Conservation (phyloP, 1,140 invertebrate genomes). For the Nephila pilipes region DNA sequence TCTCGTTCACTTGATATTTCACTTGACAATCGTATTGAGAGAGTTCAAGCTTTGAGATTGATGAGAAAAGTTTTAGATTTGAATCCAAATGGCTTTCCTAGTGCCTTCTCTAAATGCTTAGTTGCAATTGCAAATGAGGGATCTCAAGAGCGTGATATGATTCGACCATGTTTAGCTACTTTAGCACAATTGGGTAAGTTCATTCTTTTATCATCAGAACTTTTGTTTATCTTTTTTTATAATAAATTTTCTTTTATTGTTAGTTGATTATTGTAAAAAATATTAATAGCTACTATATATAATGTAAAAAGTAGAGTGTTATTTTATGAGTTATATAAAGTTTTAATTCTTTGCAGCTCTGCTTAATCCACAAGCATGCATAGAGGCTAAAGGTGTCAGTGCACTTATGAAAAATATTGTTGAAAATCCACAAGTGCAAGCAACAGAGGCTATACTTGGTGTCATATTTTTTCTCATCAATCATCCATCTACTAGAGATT, state of each 20-base stretch:
- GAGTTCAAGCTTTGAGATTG: conserved; percentile 93
- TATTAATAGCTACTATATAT: not conserved
- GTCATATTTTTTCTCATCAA: conserved; percentile 93
- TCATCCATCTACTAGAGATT: conserved; percentile 89
- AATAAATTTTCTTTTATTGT: not conserved
- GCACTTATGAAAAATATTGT: conserved; percentile 90
- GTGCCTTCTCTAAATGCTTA: conserved; percentile 87
- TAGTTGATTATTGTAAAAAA: not conserved
- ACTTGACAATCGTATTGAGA: conserved; percentile 91
- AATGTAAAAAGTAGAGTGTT: not conserved
- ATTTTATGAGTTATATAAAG: conserved; percentile 44
- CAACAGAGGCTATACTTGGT: conserved; percentile 90
- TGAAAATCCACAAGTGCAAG: conserved; percentile 86
- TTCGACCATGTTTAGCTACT: conserved; percentile 90
- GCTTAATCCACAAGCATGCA: conserved; percentile 90
- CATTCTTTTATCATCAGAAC: not conserved
- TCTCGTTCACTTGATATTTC: conserved; percentile 89
- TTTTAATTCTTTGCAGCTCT: conserved; percentile 84
- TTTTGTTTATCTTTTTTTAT: not conserved
- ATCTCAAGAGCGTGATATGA: conserved; percentile 88
- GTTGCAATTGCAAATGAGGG: conserved; percentile 90
- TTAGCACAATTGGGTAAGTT: conserved; percentile 88
- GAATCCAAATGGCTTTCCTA: conserved; percentile 86
- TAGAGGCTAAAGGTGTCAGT: conserved; percentile 90
- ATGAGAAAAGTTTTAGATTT: conserved; percentile 87